A percentile compares a stretch with the other conserved stretches of the same genome.
Evolutionary conservation across 2,797 vertebrate genomes (phyloP).

Genomic region (Leptoclinus maculatus): DNA sequence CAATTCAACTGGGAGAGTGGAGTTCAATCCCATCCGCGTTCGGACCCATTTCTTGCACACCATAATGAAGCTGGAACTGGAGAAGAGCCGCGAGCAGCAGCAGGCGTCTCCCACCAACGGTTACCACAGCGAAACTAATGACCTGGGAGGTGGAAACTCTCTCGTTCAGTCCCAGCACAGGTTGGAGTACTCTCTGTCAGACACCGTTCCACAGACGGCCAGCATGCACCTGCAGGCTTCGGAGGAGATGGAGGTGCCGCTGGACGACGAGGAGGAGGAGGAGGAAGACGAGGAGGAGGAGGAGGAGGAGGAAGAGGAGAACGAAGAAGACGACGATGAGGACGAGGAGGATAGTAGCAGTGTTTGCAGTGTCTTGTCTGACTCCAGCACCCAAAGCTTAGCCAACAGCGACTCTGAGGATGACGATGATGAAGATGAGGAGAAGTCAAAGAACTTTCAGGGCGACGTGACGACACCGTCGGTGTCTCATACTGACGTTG

Average conservation of each 20-base stretch:
- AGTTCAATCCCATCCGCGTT: slow-evolving; percentile 98
- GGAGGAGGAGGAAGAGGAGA: slow-evolving; percentile 84
- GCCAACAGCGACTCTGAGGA: slow-evolving; percentile 96
- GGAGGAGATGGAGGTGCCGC: slow-evolving; percentile 89
- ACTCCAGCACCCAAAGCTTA: slow-evolving; percentile 97
- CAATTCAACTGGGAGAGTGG: slow-evolving; percentile 96
- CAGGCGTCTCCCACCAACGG: slow-evolving; percentile 86
- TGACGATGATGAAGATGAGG: slow-evolving; percentile 90
- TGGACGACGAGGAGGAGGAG: slow-evolving; percentile 90
- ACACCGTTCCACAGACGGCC: slow-evolving; percentile 87
- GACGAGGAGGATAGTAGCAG: slow-evolving; percentile 95
- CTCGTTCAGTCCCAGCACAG: slow-evolving; percentile 87
- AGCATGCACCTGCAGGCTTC: slow-evolving; percentile 91
- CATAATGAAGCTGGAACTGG: slow-evolving; percentile 99
- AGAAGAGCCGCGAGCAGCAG: slow-evolving; percentile 95
- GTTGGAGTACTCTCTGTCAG: slow-evolving; percentile 90
- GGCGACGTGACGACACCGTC: slow-evolving; percentile 78
- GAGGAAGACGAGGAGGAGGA: slow-evolving; percentile 91
- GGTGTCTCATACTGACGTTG: slow-evolving; percentile 81
- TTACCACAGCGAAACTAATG: slow-evolving; percentile 82
- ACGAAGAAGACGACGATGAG: slow-evolving; percentile 84
- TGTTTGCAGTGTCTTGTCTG: slow-evolving; percentile 94
- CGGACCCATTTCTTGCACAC: slow-evolving; percentile 99
- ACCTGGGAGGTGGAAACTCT: slow-evolving; percentile 86
- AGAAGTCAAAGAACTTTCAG: slow-evolving; percentile 88